Conservation (phyloP, 2,888 invertebrate genomes). For the Spisula solida region DNA sequence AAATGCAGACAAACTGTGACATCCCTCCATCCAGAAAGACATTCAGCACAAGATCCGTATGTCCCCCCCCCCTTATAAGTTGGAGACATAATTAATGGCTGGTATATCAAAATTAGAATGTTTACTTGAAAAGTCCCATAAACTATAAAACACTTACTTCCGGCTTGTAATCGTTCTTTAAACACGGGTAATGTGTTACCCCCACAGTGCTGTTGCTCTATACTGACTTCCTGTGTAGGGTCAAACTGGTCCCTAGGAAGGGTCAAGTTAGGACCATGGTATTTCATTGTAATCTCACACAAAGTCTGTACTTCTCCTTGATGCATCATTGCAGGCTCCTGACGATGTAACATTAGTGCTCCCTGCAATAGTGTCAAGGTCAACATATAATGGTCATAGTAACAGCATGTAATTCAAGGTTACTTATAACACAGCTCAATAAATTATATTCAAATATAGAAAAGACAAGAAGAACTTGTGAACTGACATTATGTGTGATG, state of each 20-base stretch:
- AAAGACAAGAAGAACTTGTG: too few species aligned
- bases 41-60: too few species aligned
- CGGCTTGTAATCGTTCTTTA: constrained; percentile 82
- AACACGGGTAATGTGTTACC: constrained; percentile 87
- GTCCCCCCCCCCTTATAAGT: too few species aligned
- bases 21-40: too few species aligned
- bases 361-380: constrained; percentile 72
- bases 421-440: too few species aligned
- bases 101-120: too few species aligned
- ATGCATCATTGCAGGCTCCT: constrained; percentile 83
- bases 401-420: too few species aligned
- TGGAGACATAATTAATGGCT: too few species aligned
- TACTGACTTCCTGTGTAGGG: constrained; percentile 84
- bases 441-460: too few species aligned
- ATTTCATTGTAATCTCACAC: constrained; percentile 85
- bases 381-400: background rate
- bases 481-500: too few species aligned
- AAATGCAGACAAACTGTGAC: too few species aligned
- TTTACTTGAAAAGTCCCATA: background rate
- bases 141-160: constrained; percentile 72
- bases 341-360: constrained; percentile 79
- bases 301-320: constrained; percentile 82
- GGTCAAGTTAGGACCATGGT: constrained; percentile 84
- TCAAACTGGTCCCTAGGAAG: constrained; percentile 83
- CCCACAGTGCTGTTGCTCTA: constrained; percentile 88